phyloP scores from a whole-genome alignment of 2,888 invertebrate species.

The Thymelicus sylvestris region DNA sequence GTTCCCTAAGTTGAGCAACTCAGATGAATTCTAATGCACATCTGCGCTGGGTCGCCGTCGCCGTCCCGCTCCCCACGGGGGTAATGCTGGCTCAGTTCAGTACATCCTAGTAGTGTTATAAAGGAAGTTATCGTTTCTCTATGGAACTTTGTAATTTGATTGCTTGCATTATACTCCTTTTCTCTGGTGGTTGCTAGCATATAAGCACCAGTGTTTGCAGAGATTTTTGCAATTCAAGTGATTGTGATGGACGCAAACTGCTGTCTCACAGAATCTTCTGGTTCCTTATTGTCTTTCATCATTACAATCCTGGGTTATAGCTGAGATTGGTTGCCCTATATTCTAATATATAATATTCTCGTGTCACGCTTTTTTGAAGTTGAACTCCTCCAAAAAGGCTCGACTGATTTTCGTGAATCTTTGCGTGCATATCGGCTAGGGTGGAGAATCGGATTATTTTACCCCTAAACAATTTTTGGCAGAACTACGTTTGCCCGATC shows the following conservation, averaged over 20 bases:
- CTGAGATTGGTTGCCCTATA: no score
- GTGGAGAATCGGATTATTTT: no score
- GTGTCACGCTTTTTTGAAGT: no score
- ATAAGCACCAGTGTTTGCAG: not conserved
- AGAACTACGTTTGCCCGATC: no score
- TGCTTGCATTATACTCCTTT: slow-evolving; percentile 7
- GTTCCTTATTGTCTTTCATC: no score
- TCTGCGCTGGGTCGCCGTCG: slow-evolving; percentile 15
- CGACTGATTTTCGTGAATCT: no score
- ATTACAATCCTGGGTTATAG: no score
- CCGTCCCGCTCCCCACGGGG: slow-evolving; percentile 20
- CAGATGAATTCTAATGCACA: slow-evolving; percentile 34
- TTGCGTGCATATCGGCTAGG: no score
- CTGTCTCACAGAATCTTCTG: no score
- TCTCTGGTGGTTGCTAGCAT: slow-evolving; percentile 1
- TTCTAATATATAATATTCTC: no score
- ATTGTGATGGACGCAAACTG: not conserved
- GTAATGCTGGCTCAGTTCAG: slow-evolving; percentile 31
- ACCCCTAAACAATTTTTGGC: no score
- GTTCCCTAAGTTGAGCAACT: slow-evolving; percentile 21
- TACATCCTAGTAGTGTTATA: slow-evolving; percentile 25
- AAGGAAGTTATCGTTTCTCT: slow-evolving; percentile 35
- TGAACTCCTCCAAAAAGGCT: no score
- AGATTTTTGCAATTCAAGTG: not conserved
- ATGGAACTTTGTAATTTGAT: slow-evolving; percentile 32